Evolutionary conservation across 2,113 vertebrate genomes (phyloP), one percentile per base, ranked within the genome.

Genomic region (Parotia lawesii): DNA sequence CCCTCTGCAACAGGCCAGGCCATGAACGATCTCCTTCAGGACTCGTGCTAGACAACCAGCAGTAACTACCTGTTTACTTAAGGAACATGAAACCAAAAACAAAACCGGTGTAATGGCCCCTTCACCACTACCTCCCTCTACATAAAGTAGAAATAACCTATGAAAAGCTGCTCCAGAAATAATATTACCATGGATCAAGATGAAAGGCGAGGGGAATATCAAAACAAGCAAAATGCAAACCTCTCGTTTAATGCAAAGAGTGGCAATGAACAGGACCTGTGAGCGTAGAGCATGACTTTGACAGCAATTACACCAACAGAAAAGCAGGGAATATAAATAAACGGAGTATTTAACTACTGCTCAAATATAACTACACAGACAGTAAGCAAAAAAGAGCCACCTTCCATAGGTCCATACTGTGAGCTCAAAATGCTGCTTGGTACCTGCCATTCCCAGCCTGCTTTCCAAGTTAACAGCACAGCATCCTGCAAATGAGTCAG

Each of bases 11-110:
- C 35, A 48, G 38, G 3, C 47, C 54, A 9, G n/a, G 38, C 56
- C 79, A 35, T 16, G 50, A 81, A 70, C 4, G 15, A 24, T 12
- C 58, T 87, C n/a, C 70, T 87, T 60, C 73, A 54, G 58, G 51
- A 72, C 66, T 42, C 2, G 1, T 25, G 42, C 61, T 38, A 67
- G 40, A 62, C 44, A 42, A 29, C 31, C 22, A 74, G 47, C 56
- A 54, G n/a, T 80, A 31, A 67, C 93, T 45, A 13, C 8, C 6
- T 53, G 45, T 67, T 92, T 87, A 85, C n/a, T 78, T 85, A 86
- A 90, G 85, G 90, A 93, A 94, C 31, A 6, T 18, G 40, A 94
- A 91, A 90, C 58, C 54, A 67, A 89, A 94, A 89, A 87, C 79
- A 90, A 93, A 95, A 83, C n/a, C 35, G 40, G 42, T 29, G 65